phyloP scores from a whole-genome alignment of 1,140 invertebrate genomes.

The Ceratosolen fusciceps region DNA sequence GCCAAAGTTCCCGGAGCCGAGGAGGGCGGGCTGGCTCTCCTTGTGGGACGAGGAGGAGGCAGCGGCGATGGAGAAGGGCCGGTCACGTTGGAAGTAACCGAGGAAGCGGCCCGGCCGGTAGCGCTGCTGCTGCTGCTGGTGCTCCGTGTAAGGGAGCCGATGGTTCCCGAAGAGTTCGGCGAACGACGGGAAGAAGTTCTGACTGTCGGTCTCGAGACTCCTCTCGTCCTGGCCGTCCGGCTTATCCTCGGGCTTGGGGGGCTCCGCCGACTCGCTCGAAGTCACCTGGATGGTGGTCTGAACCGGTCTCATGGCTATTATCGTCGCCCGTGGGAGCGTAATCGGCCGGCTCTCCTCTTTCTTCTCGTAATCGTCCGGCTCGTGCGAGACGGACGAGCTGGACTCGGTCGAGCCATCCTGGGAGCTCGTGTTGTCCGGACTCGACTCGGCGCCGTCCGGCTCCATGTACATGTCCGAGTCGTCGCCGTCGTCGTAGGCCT shows the following conservation, averaged over 20 bases:
- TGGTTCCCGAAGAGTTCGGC: constrained; percentile 70
- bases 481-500: constrained; percentile 64
- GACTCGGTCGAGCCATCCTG: background rate
- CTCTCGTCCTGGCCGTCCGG: constrained; percentile 57
- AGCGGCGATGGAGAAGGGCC: constrained; percentile 61
- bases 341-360: background rate
- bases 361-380: background rate
- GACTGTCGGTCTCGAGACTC: constrained; percentile 66
- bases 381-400: background rate
- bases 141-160: constrained; percentile 63
- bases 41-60: constrained; percentile 53
- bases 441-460: constrained; percentile 60
- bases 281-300: constrained; percentile 37
- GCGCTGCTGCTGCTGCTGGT: constrained; percentile 61
- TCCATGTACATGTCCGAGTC: constrained; percentile 71
- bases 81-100: constrained; percentile 66
- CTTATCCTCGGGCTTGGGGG: background rate
- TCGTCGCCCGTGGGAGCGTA: background rate
- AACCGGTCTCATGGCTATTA: constrained; percentile 22
- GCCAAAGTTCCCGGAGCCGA: constrained; percentile 91
- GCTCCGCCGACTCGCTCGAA: constrained; percentile 27
- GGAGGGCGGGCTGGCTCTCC: constrained; percentile 70
- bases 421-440: constrained; percentile 38
- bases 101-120: constrained; percentile 67
- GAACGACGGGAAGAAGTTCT: constrained; percentile 73